Base-by-base conservation (phyloP, 1,140 invertebrate genomes). In the Hypothenemus hampei region DNA sequence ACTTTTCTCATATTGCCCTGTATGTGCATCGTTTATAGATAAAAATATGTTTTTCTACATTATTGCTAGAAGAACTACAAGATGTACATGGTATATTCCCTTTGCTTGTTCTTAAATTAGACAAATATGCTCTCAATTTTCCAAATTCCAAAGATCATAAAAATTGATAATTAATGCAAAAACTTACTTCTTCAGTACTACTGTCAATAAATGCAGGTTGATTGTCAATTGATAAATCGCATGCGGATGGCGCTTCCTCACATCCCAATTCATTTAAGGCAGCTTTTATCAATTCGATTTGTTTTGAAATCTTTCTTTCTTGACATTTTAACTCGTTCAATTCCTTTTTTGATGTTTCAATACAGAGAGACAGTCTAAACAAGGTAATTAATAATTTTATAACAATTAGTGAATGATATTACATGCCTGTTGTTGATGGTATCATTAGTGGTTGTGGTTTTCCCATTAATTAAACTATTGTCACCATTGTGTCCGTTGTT, bases 181-280 rank as follows among this genome's bases (percentile, higher is more conserved):
- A 29, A 31, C 40, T 59, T 64, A 71, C 69, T 60, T 68, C 63
- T 63, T 71, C 67, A 37, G 47, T 59, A 26, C 67, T 54, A 56
- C 63, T 65, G 18, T 53, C 65, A 33, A 66, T 67, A 55, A 65
- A 65, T 33, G 59, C 59, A 15, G 58, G 45, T 57, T 72, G 72
- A 60, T 73, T 75, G 65, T 84, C 82, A 55, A 83, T 75, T 1
- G 81, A 78, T 22, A 86, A 68, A 60, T 91, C 89, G 67, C 88
- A 87, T 37, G 86, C 89, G n/a, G 83, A 83, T 20, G 90, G 89
- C 35, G 88, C 79, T 72, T 91, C 86, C 69, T 91, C 87, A 61
- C 88, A 90, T 23, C 90, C 90, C 4, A 92, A 76, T 68, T 89
- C 84, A 53, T 86, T 86, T 24, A 95, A 72, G n/a, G 90, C 86